Evolutionary conservation across 2,113 vertebrate genomes (phyloP), one percentile per base, ranked within the genome.

Genomic region (Nycticorax nycticorax): DNA sequence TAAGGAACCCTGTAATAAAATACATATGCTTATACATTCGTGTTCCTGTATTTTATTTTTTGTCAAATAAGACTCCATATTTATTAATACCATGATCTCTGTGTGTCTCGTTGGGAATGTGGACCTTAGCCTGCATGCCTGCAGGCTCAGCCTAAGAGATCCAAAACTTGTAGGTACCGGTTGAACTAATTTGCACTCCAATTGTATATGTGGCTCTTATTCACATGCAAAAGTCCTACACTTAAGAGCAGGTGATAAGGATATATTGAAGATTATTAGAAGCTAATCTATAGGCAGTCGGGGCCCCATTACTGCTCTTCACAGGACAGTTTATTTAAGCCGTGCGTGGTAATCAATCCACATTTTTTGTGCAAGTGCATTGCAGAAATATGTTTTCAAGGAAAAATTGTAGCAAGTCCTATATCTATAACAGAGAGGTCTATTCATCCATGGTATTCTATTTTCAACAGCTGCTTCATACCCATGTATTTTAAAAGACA

Each of bases 381-480:
- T 35, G 32, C 39, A 89, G 48, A 95, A 96, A 66, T 12, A 17
- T 9, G 4, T 89, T 91, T 85, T 78, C 62, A 80, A 63, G 59
- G 73, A 68, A 95, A 96, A 87, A 73, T 4, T 10, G 74, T 53
- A 76, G 41, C 21, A 57, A 79, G 30, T 66, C 32, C 14, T 60
- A 4, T 57, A 45, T 59, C 24, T 69, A 77, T 82, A 89, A 94
- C 73, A 89, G 24, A 81, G 56, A 63, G 30, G 45, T 56, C 81
- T 74, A 52, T 89, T 91, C 74, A 82, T 82, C 66, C 45, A 17
- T 24, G 28, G 77, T 64, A 85, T 94, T 88, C 80, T 74, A 74
- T 91, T 96, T 94, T 95, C 82, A 95, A 94, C 90, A 96, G 93
- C 92, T 96, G 81, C 63, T 91, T 92, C 84, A 59, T 85, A 76